Base-by-base conservation (phyloP, 2,888 invertebrate species). In the Ferdinandea cuprea region DNA sequence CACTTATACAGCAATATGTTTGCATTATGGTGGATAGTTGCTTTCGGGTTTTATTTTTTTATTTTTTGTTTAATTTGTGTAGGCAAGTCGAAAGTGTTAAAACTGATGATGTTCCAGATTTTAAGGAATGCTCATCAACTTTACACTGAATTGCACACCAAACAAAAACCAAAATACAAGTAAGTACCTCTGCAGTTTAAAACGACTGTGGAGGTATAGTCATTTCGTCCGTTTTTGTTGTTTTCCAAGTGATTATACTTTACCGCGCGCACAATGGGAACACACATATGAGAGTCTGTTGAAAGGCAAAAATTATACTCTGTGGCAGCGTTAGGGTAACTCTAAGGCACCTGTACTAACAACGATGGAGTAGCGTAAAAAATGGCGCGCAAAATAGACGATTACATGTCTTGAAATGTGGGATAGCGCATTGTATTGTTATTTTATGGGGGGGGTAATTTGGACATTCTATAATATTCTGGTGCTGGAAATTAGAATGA, bases 401-500 rank as follows among this genome's bases (percentile, higher is more conserved):
- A 28, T 52, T 61, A 44, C 28, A 30, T 1, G 54, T 1, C 50
- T 42, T 50, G 44, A 72, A 44, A 44, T 72, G 52, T 72, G 52
- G 35, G 5, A 37, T 37, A 63, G 35, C 28, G 54, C 54, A 65
- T 21, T 52, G 44, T 54, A 13, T 35, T 35, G 30, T 15, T 4
- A 13, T 46, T 13, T 7, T 5, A 11, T 8, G 7, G 0, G 59
- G 30, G 9, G 1, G 6, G 15, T 25, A 21, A 3, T 17, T 9
- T n/a, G 17, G n/a, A n/a, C n/a, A n/a, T n/a, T n/a, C n/a, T n/a
- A n/a, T n/a, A 30, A 4, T 17, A 6, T 15, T 30, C 9, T 61
- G 59, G 3, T 40, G 19, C 35, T 63, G 35, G 54, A 73, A 73
- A 65, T 56, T 13, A 48, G 63, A 37, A 73, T 56, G 56, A 48